Percentiles rank a stretch among this genome's conserved stretches.
Evolutionary conservation across 2,797 vertebrate species (phyloP).

Genomic region (Gadopsis bispinosus): DNA sequence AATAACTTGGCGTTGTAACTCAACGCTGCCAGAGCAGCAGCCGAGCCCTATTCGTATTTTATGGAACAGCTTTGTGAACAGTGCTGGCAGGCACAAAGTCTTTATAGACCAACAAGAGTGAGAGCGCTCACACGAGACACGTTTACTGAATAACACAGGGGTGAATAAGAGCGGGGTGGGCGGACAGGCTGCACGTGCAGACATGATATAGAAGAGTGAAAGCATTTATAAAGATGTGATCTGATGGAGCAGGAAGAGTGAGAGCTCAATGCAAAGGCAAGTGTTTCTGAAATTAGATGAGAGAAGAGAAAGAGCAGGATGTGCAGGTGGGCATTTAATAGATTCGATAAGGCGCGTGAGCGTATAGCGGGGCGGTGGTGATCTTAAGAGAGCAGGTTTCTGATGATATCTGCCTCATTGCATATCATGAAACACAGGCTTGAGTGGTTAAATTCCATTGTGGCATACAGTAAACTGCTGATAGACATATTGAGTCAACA

Average conservation of each 20-base stretch:
- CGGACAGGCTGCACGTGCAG: neutral
- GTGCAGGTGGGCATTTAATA: constrained; percentile 48
- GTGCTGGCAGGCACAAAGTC: constrained; percentile 35
- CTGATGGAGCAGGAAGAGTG: constrained; percentile 28
- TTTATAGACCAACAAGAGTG: constrained; percentile 52
- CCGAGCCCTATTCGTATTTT: constrained; percentile 24
- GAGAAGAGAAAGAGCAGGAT: constrained; percentile 40
- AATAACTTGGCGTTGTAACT: constrained; percentile 22
- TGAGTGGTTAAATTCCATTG: neutral
- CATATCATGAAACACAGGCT: neutral
- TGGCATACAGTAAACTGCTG: neutral
- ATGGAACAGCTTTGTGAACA: constrained; percentile 42
- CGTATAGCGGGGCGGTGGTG: neutral
- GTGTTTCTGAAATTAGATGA: constrained; percentile 66
- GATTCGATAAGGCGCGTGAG: constrained; percentile 40
- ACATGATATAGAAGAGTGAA: constrained; percentile 58
- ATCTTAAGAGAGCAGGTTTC: constrained; percentile 12
- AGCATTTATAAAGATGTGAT: constrained; percentile 44
- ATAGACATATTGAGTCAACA: constrained; percentile 1
- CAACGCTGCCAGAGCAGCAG: neutral
- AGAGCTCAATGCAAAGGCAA: constrained; percentile 52
- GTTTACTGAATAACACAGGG: constrained; percentile 35
- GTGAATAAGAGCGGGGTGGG: neutral
- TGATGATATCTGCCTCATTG: constrained; percentile 27
- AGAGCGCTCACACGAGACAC: constrained; percentile 30